phyloP scores from a whole-genome alignment of 2,888 invertebrate genomes.

The Eurois occulta region DNA sequence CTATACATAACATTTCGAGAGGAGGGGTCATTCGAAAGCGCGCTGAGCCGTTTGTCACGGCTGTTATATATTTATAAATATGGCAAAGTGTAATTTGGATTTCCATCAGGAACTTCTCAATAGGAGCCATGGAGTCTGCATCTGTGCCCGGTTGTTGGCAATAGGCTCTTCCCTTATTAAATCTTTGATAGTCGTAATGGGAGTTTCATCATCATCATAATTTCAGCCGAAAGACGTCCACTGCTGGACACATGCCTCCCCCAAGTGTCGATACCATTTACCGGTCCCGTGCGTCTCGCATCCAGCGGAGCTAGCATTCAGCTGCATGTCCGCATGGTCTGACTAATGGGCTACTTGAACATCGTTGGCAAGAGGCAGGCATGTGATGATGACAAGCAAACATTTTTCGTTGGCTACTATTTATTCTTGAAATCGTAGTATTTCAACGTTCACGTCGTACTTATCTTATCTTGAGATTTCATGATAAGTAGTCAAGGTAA shows the following conservation, averaged over 20 bases:
- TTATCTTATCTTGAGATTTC: neutral
- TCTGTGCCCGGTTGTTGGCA: neutral
- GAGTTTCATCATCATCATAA: too few species aligned
- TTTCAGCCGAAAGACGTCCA: too few species aligned
- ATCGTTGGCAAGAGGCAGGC: neutral
- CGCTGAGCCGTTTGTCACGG: neutral
- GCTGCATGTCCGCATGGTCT: neutral
- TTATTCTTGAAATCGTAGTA: neutral
- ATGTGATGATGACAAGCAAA: neutral
- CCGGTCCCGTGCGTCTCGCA: too few species aligned
- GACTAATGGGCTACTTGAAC: neutral
- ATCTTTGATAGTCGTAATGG: too few species aligned
- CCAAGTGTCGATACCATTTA: too few species aligned
- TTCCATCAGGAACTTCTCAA: neutral
- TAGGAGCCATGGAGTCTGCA: neutral
- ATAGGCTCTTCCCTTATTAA: neutral
- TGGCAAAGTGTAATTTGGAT: neutral
- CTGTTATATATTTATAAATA: neutral
- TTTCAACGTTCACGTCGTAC: too few species aligned
- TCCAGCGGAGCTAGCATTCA: too few species aligned
- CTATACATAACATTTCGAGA: neutral
- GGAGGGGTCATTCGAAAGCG: neutral
- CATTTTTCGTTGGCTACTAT: neutral
- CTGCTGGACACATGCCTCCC: too few species aligned
- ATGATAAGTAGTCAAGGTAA: neutral